phyloP scores from a whole-genome alignment of 1,140 invertebrate species.

The Rhyacophila brunnea region DNA sequence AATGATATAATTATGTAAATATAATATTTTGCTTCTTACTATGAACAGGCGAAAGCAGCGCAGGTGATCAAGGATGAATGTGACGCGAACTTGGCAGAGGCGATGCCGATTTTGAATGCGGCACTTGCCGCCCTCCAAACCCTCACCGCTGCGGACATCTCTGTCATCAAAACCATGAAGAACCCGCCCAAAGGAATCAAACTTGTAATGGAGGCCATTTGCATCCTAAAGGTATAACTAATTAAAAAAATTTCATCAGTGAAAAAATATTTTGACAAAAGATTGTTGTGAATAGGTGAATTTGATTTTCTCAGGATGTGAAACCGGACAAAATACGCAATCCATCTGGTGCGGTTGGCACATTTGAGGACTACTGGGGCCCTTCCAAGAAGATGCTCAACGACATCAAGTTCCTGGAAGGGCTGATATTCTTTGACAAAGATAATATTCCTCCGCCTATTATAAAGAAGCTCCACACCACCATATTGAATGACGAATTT shows the following conservation, averaged over 20 bases:
- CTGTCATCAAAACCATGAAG: conserved; percentile 96
- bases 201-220: conserved; percentile 95
- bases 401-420: conserved; percentile 87
- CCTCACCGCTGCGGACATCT: conserved; percentile 88
- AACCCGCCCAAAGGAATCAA: conserved; percentile 92
- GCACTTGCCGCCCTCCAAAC: conserved; percentile 89
- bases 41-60: conserved; percentile 70
- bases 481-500: conserved; percentile 76
- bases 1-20: no score
- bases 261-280: no score
- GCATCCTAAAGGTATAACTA: conserved; percentile 80
- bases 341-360: conserved; percentile 66
- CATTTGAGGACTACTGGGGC: conserved; percentile 90
- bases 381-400: conserved; percentile 87
- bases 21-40: no score
- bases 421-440: conserved; percentile 85
- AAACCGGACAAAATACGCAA: conserved; percentile 83
- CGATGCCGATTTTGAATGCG: conserved; percentile 88
- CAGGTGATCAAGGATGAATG: conserved; percentile 94
- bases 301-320: conserved; percentile 61
- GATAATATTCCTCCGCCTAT: conserved; percentile 82
- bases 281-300: no score
- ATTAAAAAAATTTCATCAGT: no score
- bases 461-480: conserved; percentile 83
- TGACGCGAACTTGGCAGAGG: conserved; percentile 89